Evolutionary conservation across 2,797 vertebrate genomes (phyloP).

Genomic region (Scarus forsteni): DNA sequence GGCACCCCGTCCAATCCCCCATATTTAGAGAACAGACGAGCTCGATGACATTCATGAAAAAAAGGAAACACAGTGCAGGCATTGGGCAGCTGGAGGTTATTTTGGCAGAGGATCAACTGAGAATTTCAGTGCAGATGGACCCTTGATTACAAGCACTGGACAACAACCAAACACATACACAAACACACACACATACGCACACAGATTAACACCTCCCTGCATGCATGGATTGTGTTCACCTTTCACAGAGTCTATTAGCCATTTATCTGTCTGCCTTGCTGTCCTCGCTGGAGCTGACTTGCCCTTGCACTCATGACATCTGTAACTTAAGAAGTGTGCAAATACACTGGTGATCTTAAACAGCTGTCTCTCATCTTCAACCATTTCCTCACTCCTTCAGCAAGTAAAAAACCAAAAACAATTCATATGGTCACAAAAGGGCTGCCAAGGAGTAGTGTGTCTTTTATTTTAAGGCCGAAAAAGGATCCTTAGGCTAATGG

Average conservation of each 20-base stretch:
- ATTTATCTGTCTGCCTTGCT: constrained; percentile 41
- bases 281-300: constrained; percentile 40
- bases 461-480: neutral
- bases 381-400: constrained; percentile 13
- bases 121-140: constrained; percentile 66
- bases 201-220: constrained; percentile 39
- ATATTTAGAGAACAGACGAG: constrained; percentile 82
- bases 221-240: constrained; percentile 27
- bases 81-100: constrained; percentile 73
- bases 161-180: constrained; percentile 7
- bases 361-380: constrained; percentile 33
- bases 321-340: constrained; percentile 58
- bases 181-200: neutral
- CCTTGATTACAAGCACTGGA: constrained; percentile 47
- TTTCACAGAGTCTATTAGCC: constrained; percentile 33
- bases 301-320: constrained; percentile 61
- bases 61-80: constrained; percentile 51
- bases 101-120: constrained; percentile 77
- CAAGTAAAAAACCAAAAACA: constrained; percentile 33
- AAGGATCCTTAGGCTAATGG: too few species aligned
- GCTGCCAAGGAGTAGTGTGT: neutral
- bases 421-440: neutral
- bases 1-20: constrained; percentile 60
- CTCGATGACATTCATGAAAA: constrained; percentile 73
- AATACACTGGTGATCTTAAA: constrained; percentile 20